phyloP scores from a whole-genome alignment of 92 coral and sea anemone species.

The Galaxea fascicularis region DNA sequence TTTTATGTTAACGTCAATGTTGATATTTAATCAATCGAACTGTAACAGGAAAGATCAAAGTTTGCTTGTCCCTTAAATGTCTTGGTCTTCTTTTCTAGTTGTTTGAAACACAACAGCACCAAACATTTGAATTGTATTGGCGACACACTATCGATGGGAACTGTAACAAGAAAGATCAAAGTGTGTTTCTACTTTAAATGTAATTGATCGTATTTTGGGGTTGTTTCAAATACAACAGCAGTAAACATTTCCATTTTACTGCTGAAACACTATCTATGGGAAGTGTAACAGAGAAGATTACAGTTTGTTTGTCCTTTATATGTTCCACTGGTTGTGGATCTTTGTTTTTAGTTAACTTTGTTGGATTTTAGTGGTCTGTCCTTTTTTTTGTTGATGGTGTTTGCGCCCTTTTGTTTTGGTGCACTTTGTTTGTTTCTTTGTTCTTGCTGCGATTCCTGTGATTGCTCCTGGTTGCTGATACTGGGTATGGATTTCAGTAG shows the following conservation, averaged over 20 bases:
- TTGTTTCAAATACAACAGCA: conserved; percentile 1
- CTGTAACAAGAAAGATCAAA: conserved; percentile 46
- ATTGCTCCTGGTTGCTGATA: conserved; percentile 50
- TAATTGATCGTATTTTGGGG: conserved; percentile 26
- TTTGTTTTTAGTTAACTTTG: conserved; percentile 48
- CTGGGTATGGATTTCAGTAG: conserved; percentile 20
- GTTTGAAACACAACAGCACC: conserved; percentile 27
- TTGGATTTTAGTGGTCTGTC: conserved; percentile 38
- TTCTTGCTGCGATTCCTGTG: conserved; percentile 30
- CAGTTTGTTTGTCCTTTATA: conserved; percentile 6
- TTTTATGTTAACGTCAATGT: conserved; percentile 34
- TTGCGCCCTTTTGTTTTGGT: conserved; percentile 43
- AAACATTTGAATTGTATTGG: conserved; percentile 18
- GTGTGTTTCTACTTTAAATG: conserved; percentile 32
- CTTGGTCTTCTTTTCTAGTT: no score
- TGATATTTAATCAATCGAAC: conserved; percentile 36
- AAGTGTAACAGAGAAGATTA: neutral
- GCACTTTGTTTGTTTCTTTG: conserved; percentile 40
- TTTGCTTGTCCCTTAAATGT: no score
- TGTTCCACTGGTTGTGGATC: conserved; percentile 47
- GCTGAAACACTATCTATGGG: neutral
- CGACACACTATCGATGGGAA: neutral
- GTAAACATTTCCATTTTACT: neutral
- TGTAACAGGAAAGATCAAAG: no score
- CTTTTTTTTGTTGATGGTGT: conserved; percentile 34